A percentile compares a stretch with the other conserved stretches of the same genome.
Conservation (phyloP, 2,888 invertebrate species). For the Dicyrtomina minuta region DNA sequence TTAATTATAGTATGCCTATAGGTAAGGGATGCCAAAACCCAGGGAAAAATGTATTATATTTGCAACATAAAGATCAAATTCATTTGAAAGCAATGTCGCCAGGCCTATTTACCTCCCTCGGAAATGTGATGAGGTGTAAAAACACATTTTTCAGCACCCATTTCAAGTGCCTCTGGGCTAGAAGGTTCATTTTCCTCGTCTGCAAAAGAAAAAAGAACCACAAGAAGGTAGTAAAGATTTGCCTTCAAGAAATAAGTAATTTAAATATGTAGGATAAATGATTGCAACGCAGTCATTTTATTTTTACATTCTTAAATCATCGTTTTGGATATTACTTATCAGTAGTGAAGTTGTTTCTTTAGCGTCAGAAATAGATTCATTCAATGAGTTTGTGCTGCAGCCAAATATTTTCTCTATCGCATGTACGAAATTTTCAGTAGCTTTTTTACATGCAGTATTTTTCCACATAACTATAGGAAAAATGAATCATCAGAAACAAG, state of each 20-base stretch:
- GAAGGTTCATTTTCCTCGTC: neutral
- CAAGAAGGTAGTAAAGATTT: too few species aligned
- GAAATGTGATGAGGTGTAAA: neutral
- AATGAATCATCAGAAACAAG: too few species aligned
- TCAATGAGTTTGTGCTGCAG: neutral
- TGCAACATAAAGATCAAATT: constrained; percentile 1
- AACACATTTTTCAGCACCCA: constrained; percentile 18
- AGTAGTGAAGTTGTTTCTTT: constrained; percentile 30
- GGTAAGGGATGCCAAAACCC: too few species aligned
- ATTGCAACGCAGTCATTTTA: too few species aligned
- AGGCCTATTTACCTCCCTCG: too few species aligned
- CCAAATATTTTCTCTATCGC: constrained; percentile 10
- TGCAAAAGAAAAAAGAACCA: neutral
- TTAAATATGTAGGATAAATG: too few species aligned
- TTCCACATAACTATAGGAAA: constrained; percentile 51
- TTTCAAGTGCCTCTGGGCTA: neutral
- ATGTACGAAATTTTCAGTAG: constrained; percentile 35
- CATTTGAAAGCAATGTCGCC: too few species aligned
- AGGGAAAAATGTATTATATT: too few species aligned
- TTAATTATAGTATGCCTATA: too few species aligned
- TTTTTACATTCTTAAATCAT: too few species aligned
- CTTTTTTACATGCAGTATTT: constrained; percentile 37
- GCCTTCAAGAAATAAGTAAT: too few species aligned
- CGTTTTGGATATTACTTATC: constrained; percentile 10
- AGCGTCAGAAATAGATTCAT: neutral